A percentile compares a stretch with the other conserved stretches of the same genome.
Conservation (phyloP, 2,113 vertebrate species). For the Neodon shergylaensis region DNA sequence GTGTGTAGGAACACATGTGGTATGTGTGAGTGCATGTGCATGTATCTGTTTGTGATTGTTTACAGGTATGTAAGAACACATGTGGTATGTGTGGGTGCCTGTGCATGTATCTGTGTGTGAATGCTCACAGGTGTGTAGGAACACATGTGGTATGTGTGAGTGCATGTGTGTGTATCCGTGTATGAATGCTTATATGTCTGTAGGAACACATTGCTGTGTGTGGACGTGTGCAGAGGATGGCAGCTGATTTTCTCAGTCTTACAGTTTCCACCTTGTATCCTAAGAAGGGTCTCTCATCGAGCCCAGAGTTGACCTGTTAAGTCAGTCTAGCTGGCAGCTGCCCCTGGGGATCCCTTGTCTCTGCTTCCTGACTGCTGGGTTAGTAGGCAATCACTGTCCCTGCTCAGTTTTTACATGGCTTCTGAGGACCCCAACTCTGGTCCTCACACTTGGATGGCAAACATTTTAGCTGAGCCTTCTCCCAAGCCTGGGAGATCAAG, state of each 20-base stretch:
- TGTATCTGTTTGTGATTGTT: not conserved
- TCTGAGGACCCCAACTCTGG: no score
- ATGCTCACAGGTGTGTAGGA: not conserved
- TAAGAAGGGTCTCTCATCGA: not conserved
- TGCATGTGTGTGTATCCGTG: not conserved
- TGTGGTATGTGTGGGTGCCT: accelerated
- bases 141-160: not conserved
- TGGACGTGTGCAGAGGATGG: not conserved
- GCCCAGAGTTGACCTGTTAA: not conserved
- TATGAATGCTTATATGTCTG: accelerated
- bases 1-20: no score
- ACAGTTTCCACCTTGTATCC: not conserved
- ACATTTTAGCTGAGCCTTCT: no score
- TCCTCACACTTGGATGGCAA: not conserved
- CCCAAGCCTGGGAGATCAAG: not conserved
- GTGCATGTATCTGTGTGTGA: not conserved
- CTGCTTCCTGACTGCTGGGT: not conserved
- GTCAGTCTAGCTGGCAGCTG: no score
- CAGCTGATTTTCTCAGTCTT: not conserved
- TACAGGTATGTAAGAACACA: no score
- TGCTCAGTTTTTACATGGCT: not conserved
- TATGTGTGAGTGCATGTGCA: not conserved
- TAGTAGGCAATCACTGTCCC: not conserved
- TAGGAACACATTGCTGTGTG: not conserved
- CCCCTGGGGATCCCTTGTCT: not conserved